Evolutionary conservation across 2,113 vertebrate genomes (phyloP).

Genomic region (Redunca redunca): DNA sequence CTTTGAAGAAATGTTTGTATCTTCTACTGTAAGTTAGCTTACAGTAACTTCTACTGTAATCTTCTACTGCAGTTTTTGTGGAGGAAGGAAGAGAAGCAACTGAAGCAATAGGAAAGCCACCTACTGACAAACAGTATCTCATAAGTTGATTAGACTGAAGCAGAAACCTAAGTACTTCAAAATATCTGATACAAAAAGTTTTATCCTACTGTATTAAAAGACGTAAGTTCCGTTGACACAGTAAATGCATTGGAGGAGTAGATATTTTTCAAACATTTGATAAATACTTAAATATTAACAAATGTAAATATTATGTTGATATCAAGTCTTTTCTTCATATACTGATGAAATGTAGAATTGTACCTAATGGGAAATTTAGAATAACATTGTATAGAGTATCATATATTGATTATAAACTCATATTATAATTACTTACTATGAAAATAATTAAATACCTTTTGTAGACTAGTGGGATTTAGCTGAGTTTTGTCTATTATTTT

Average conservation of each 20-base stretch:
- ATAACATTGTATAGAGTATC: neutral
- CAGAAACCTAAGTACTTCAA: neutral
- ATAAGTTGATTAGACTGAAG: neutral
- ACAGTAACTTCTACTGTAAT: neutral
- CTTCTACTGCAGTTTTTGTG: neutral
- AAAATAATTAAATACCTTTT: constrained; percentile 87
- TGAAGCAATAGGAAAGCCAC: neutral
- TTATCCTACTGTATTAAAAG: neutral
- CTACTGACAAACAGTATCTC: neutral
- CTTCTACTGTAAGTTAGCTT: neutral
- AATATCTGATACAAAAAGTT: neutral
- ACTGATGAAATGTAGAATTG: neutral
- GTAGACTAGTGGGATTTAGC: constrained; percentile 97
- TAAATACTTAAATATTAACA: neutral
- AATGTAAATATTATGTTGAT: neutral
- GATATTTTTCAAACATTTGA: neutral
- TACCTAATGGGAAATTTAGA: neutral
- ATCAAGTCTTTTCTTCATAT: neutral
- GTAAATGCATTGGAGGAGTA: neutral
- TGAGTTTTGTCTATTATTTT: constrained; percentile 99
- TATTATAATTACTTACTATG: constrained; percentile 27
- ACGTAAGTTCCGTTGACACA: neutral
- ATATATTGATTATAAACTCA: neutral
- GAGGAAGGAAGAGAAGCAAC: neutral
- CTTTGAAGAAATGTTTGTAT: neutral